Conservation (phyloP, 2,797 vertebrate species). For the Poecilia wingei region DNA sequence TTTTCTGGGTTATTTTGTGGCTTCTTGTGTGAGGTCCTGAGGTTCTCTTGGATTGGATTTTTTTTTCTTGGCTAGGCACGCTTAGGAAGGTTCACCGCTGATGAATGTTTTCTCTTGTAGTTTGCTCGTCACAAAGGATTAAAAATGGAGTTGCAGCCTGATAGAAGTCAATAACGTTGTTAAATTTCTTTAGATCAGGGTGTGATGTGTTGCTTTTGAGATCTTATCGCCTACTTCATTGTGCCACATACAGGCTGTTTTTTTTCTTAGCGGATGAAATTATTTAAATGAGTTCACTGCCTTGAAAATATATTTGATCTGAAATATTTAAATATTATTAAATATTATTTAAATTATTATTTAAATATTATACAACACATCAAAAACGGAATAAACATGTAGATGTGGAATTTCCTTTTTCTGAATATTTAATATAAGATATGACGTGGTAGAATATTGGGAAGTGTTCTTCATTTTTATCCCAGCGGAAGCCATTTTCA, state of each 20-base stretch:
- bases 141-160: background rate
- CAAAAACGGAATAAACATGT: background rate
- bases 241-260: background rate
- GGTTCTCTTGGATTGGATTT: background rate
- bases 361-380: background rate
- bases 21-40: background rate
- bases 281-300: background rate
- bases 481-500: background rate
- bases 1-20: background rate
- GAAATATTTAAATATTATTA: background rate
- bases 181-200: background rate
- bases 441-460: constrained; percentile 8
- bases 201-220: background rate
- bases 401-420: background rate
- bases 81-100: background rate
- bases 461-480: constrained; percentile 1
- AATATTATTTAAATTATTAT: too few species aligned
- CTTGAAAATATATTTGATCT: background rate
- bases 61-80: background rate
- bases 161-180: background rate
- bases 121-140: background rate
- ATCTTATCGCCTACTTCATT: background rate
- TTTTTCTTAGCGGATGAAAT: background rate
- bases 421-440: background rate
- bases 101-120: background rate